A percentile compares a stretch with the other conserved stretches of the same genome.
phyloP scores from a whole-genome alignment of 2,888 invertebrate genomes.

The Sarcophaga carnaria region DNA sequence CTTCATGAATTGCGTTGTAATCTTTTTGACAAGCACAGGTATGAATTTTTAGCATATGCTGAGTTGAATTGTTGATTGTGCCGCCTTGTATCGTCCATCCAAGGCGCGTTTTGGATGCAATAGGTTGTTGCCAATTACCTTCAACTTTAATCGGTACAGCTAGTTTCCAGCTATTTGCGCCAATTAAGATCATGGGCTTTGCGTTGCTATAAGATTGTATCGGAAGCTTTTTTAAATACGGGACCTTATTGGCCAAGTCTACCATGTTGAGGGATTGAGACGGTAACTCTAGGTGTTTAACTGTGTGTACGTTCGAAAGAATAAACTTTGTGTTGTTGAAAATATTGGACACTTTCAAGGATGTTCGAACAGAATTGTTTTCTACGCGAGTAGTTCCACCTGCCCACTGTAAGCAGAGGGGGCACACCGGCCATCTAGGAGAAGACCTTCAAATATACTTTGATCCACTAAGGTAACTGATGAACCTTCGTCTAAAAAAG shows the following conservation, averaged over 20 bases:
- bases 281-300: slow-evolving; percentile 16
- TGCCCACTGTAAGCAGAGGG: slow-evolving; percentile 37
- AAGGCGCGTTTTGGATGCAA: slow-evolving; percentile 11
- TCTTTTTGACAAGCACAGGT: background rate
- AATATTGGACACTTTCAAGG: slow-evolving; percentile 1
- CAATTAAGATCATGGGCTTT: background rate
- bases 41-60: background rate
- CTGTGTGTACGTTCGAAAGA: slow-evolving; percentile 26
- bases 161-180: slow-evolving; percentile 2
- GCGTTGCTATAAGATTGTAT: too few species aligned
- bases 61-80: background rate
- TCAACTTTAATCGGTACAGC: background rate
- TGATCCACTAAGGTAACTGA: slow-evolving; percentile 19
- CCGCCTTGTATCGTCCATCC: background rate
- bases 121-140: background rate
- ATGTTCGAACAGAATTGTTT: slow-evolving; percentile 18
- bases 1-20: background rate
- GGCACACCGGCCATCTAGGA: slow-evolving; percentile 29
- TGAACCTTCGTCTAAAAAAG: slow-evolving; percentile 31
- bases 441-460: slow-evolving; percentile 15
- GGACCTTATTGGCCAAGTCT: slow-evolving; percentile 2
- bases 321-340: slow-evolving; percentile 1
- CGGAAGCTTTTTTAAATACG: background rate
- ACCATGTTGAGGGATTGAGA: slow-evolving; percentile 27
- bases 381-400: slow-evolving; percentile 27